A percentile compares a stretch with the other conserved stretches of the same genome.
Conservation (phyloP, 1,140 invertebrate genomes). For the Drosophila serrata region DNA sequence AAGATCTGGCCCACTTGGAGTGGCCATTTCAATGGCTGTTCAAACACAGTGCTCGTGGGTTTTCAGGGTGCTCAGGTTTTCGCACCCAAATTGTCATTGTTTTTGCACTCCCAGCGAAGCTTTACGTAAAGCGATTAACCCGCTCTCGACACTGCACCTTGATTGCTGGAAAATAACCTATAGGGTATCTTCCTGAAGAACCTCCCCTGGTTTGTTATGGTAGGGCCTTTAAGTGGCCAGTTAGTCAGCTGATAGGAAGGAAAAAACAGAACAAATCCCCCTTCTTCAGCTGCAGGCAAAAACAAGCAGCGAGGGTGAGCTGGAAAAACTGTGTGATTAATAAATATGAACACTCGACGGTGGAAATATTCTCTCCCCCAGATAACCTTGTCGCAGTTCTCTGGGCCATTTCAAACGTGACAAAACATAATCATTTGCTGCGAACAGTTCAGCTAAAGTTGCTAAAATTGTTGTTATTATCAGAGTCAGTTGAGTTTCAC, state of each 20-base stretch:
- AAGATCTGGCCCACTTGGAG: conserved; percentile 41
- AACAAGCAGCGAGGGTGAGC: background rate
- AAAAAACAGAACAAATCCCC: conserved; percentile 6
- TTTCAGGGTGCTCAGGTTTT: conserved; percentile 28
- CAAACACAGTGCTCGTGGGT: conserved; percentile 53
- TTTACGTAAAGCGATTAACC: conserved; percentile 51
- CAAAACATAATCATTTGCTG: conserved; percentile 24
- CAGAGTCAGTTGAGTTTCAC: background rate
- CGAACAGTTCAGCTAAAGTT: background rate
- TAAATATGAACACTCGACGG: background rate
- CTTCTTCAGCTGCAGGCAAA: conserved; percentile 21
- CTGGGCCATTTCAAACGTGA: conserved; percentile 21
- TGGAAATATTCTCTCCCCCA: conserved; percentile 7
- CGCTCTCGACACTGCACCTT: conserved; percentile 3
- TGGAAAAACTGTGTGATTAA: conserved; percentile 17
- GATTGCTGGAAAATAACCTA: conserved; percentile 37
- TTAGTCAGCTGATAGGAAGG: conserved; percentile 28
- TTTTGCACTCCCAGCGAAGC: conserved; percentile 23
- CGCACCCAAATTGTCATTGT: conserved; percentile 52
- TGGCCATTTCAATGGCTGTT: conserved; percentile 59
- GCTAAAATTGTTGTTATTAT: conserved; percentile 22
- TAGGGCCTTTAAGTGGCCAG: conserved; percentile 28
- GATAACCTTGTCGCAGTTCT: conserved; percentile 27
- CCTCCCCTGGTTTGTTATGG: conserved; percentile 11
- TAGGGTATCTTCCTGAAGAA: conserved; percentile 13